These are phyloP conservation scores for Athalia cordata DNA, from an alignment of 2,888 invertebrate species.

Conservation along the genomic window DNA sequence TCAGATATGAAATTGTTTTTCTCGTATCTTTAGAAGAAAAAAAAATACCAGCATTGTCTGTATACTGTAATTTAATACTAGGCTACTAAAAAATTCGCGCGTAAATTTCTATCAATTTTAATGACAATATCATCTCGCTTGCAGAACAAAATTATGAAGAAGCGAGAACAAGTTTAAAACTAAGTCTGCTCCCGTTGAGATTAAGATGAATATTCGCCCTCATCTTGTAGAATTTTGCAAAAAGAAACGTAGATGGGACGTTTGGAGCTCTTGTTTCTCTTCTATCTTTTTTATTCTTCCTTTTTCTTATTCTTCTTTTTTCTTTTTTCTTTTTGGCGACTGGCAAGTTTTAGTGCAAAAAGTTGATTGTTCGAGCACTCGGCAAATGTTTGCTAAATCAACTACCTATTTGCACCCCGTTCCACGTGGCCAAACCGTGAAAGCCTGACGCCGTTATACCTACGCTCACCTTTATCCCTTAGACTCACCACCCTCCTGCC, in stretches of 20 bases:
- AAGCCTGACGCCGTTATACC: conserved; percentile 11
- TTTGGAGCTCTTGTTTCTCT: not conserved
- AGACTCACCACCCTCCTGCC: not conserved
- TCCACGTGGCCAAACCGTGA: conserved; percentile 19
- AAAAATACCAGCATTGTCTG: not conserved
- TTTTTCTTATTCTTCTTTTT: not conserved
- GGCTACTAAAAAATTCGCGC: not conserved
- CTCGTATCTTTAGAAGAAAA: not conserved
- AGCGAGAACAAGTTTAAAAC: conserved; percentile 37
- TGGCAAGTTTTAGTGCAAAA: conserved; percentile 38
- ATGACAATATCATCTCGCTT: conserved; percentile 6
- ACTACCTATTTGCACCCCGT: conserved; percentile 44
- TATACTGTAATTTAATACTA: conserved; percentile 14
- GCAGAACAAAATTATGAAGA: conserved; percentile 6
- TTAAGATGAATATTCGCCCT: conserved; percentile 39
- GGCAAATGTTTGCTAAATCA: conserved; percentile 45
- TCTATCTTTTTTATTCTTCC: conserved; percentile 17
- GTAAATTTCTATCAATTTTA: conserved; percentile 39
- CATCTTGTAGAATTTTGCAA: not conserved
- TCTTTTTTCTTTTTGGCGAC: not conserved
- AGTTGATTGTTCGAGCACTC: conserved; percentile 42
- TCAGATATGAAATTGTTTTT: not conserved
- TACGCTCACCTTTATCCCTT: conserved; percentile 33
- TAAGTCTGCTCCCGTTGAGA: conserved; percentile 27
- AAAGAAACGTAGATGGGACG: not conserved